These are phyloP conservation scores for Isaurus tuberculatus DNA, from an alignment of 92 coral and sea anemone species.

Conservation along the genomic window DNA sequence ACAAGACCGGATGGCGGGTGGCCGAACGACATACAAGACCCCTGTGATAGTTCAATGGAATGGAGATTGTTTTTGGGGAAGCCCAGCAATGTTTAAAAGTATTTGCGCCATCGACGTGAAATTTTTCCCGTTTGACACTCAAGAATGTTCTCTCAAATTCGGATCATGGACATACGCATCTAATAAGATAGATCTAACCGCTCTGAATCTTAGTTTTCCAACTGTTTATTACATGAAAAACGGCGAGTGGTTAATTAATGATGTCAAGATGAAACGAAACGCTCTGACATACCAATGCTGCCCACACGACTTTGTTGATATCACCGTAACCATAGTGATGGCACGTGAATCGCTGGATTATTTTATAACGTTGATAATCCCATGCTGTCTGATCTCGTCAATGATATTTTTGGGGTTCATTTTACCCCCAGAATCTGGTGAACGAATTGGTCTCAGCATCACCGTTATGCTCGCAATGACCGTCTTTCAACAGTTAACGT, in stretches of 20 bases:
- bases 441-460: conserved; percentile 93
- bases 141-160: conserved; percentile 78
- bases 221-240: conserved; percentile 67
- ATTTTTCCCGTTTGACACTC: conserved; percentile 88
- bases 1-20: conserved; percentile 87
- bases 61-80: conserved; percentile 74
- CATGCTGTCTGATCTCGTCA: conserved; percentile 93
- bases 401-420: conserved; percentile 96
- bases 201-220: conserved; percentile 66
- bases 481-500: conserved; percentile 93
- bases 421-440: conserved; percentile 95
- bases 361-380: conserved; percentile 84
- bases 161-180: conserved; percentile 85
- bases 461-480: conserved; percentile 98
- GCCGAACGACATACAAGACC: conserved; percentile 69
- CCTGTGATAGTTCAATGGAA: conserved; percentile 61
- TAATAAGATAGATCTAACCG: conserved; percentile 60
- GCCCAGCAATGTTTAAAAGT: conserved; percentile 78
- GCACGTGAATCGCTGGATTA: conserved; percentile 81
- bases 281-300: conserved; percentile 66
- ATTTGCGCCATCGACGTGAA: conserved; percentile 80
- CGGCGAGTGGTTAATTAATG: conserved; percentile 85
- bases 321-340: conserved; percentile 80
- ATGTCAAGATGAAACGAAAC: conserved; percentile 55
- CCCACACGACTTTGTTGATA: conserved; percentile 62